phyloP scores from a whole-genome alignment of 2,888 invertebrate species.

The Oscheius sp. region DNA sequence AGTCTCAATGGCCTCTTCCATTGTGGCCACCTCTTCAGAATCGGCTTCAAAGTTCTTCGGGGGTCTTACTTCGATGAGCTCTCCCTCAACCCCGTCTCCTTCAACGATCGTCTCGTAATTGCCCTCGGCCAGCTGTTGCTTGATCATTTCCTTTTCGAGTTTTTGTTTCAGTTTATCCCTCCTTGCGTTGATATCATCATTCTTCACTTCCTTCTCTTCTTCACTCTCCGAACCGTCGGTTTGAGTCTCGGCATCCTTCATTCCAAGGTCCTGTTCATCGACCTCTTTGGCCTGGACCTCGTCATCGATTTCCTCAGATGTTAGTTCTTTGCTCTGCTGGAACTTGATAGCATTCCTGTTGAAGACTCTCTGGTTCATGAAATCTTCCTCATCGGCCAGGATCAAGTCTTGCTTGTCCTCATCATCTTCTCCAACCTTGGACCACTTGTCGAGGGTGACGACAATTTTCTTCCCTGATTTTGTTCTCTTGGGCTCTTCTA shows the following conservation, averaged over 20 bases:
- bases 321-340: slow-evolving; percentile 1
- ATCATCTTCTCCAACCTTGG: background rate
- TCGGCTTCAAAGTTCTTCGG: background rate
- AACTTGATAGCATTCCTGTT: slow-evolving; percentile 1
- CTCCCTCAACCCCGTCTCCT: slow-evolving; percentile 7
- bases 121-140: slow-evolving; percentile 2
- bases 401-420: slow-evolving; percentile 14
- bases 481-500: background rate
- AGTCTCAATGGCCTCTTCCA: background rate
- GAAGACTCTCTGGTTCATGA: slow-evolving; percentile 12
- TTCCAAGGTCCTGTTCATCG: slow-evolving; percentile 23
- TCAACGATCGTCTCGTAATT: background rate
- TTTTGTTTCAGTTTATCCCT: background rate
- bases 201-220: background rate
- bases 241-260: background rate
- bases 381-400: slow-evolving; percentile 22
- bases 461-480: background rate
- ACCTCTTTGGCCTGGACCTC: slow-evolving; percentile 17
- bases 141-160: slow-evolving; percentile 9
- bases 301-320: slow-evolving; percentile 5
- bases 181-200: too few relatives aligned
- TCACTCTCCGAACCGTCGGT: background rate
- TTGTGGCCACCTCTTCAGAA: too few relatives aligned
- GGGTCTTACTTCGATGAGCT: slow-evolving; percentile 1
- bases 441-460: background rate